These are phyloP conservation scores for Gephyroberyx darwinii DNA, from an alignment of 2,797 vertebrate species.

Conservation along the genomic window DNA sequence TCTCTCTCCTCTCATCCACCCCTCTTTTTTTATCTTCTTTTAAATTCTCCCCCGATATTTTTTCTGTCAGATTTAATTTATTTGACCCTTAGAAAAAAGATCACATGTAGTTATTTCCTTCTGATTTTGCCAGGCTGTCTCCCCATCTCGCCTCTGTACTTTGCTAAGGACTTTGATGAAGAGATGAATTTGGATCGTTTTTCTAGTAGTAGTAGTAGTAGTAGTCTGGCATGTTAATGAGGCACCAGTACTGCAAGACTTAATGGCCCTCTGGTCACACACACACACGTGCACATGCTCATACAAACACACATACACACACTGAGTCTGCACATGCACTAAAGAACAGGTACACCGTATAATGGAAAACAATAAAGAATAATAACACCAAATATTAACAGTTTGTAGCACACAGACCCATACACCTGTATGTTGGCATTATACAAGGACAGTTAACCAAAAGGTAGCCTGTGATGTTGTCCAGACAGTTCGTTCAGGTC, in stretches of 20 bases:
- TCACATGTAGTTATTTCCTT: constrained; percentile 77
- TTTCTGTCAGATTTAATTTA: constrained; percentile 80
- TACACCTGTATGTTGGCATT: too few species aligned
- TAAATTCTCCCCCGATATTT: constrained; percentile 78
- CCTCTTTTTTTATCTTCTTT: constrained; percentile 64
- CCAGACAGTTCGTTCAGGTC: too few species aligned
- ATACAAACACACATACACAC: background rate
- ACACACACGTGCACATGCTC: background rate
- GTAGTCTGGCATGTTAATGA: constrained; percentile 68
- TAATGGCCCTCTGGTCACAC: constrained; percentile 54
- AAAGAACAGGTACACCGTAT: too few species aligned
- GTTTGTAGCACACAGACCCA: too few species aligned
- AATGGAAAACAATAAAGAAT: too few species aligned
- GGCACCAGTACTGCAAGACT: constrained; percentile 52
- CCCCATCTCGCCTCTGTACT: constrained; percentile 68
- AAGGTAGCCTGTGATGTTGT: too few species aligned
- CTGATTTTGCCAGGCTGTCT: constrained; percentile 72
- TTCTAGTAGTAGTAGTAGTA: constrained; percentile 34
- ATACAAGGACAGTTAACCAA: too few species aligned
- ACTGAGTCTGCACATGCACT: too few species aligned
- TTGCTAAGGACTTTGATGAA: constrained; percentile 77
- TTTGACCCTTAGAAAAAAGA: constrained; percentile 80
- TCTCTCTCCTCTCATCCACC: constrained; percentile 20
- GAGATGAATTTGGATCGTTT: constrained; percentile 70
- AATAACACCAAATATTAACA: too few species aligned